These are phyloP conservation scores for Heterocephalus glaber DNA, from an alignment of 2,113 vertebrate species.

Conservation along the genomic window DNA sequence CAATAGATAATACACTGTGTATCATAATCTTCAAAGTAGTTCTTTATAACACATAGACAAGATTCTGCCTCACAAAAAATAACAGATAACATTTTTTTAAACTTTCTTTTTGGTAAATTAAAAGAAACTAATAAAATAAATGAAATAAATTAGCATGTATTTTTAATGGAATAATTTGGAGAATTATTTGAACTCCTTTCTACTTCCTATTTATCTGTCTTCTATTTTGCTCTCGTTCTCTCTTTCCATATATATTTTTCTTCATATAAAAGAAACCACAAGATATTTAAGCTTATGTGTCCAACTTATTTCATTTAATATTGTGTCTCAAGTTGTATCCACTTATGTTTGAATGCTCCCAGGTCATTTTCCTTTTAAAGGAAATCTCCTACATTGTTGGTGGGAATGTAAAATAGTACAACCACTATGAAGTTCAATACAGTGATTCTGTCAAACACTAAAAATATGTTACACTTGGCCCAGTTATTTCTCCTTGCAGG, in stretches of 20 bases:
- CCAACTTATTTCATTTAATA: background rate
- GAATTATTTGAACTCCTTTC: background rate
- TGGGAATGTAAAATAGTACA: background rate
- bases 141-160: no score
- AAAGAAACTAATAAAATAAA: background rate
- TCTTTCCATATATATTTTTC: no score
- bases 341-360: background rate
- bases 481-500: background rate
- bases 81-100: no score
- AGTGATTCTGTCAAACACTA: background rate
- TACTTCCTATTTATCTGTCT: background rate
- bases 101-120: background rate
- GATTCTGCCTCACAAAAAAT: no score
- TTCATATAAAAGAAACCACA: background rate
- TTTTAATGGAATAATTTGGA: accelerated
- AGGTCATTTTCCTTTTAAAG: background rate
- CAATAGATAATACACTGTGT: background rate
- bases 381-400: background rate
- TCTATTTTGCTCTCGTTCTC: background rate
- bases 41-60: background rate
- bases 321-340: background rate
- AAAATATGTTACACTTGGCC: background rate
- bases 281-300: background rate
- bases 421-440: background rate
- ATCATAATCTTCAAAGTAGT: background rate